These are phyloP conservation scores for Macrosteles quadrilineatus DNA, from an alignment of 1,140 invertebrate species.

Conservation along the genomic window DNA sequence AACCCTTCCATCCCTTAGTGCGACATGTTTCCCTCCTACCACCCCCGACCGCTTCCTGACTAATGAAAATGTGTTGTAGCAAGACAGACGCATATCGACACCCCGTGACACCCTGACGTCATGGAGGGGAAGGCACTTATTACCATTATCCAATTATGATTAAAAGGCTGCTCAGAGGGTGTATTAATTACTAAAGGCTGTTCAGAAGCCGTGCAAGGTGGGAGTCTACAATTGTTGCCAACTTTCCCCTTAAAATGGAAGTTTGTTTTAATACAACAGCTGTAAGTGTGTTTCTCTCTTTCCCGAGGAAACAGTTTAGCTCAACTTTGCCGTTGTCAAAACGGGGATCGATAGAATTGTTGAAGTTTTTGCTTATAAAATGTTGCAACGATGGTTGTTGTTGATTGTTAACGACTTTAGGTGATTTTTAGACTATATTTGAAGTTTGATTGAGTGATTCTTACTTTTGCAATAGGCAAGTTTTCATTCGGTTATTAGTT, in stretches of 20 bases:
- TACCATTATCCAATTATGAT: slow-evolving; percentile 32
- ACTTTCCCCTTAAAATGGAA: slow-evolving; percentile 22
- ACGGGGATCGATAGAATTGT: too few relatives aligned
- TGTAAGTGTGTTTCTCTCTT: slow-evolving; percentile 6
- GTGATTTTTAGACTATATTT: too few relatives aligned
- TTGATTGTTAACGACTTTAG: too few relatives aligned
- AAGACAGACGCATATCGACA: slow-evolving; percentile 4
- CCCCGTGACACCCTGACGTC: not conserved
- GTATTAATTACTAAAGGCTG: slow-evolving; percentile 30
- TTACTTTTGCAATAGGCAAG: too few relatives aligned
- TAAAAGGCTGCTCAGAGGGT: slow-evolving; percentile 29
- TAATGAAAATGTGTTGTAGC: slow-evolving; percentile 25
- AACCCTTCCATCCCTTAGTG: slow-evolving; percentile 8
- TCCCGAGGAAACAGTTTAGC: not conserved
- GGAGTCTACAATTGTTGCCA: slow-evolving; percentile 14
- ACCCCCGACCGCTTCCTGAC: not conserved
- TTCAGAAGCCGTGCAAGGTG: not conserved
- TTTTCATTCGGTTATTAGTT: too few relatives aligned
- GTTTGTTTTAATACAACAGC: slow-evolving; percentile 25
- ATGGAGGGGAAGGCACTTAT: not conserved
- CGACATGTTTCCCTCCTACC: too few relatives aligned
- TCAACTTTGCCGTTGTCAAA: slow-evolving; percentile 18
- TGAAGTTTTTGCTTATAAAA: too few relatives aligned
- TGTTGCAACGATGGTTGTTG: too few relatives aligned
- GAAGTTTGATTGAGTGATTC: too few relatives aligned